These are phyloP conservation scores for Slavum lentiscoides DNA, from an alignment of 2,888 invertebrate genomes.

Conservation along the genomic window DNA sequence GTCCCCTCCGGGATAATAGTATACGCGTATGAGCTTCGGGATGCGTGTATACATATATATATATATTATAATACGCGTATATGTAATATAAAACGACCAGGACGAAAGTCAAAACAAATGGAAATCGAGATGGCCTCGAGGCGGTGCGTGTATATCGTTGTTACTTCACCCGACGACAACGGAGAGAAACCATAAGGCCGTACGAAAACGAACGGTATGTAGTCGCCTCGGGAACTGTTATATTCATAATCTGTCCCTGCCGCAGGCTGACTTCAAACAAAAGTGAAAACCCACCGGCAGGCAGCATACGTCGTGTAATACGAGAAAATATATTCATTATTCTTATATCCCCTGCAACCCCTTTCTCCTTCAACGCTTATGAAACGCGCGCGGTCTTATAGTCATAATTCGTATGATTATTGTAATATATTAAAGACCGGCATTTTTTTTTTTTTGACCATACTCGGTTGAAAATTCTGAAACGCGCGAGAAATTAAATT, in stretches of 20 bases:
- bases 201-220: too few species aligned
- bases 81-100: not conserved
- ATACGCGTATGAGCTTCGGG: not conserved
- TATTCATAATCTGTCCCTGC: conserved; percentile 1
- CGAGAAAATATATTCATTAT: not conserved
- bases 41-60: not conserved
- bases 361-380: too few species aligned
- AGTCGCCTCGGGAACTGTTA: not conserved
- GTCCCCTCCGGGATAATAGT: conserved; percentile 2
- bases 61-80: not conserved
- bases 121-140: conserved; percentile 49
- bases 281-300: conserved; percentile 39
- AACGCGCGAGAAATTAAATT: too few species aligned
- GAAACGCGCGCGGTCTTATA: too few species aligned
- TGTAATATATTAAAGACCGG: too few species aligned
- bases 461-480: too few species aligned
- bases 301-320: not conserved
- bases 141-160: not conserved
- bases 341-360: conserved; percentile 15
- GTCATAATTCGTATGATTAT: too few species aligned
- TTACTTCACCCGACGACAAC: conserved; percentile 13
- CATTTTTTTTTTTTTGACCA: too few species aligned
- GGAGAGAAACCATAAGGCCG: conserved; percentile 23
- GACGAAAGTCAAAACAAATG: conserved; percentile 41
- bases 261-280: not conserved